A percentile compares a stretch with the other conserved stretches of the same genome.
These are phyloP conservation scores for Esox niger DNA, from an alignment of 2,113 vertebrate genomes.

Conservation along the genomic window DNA sequence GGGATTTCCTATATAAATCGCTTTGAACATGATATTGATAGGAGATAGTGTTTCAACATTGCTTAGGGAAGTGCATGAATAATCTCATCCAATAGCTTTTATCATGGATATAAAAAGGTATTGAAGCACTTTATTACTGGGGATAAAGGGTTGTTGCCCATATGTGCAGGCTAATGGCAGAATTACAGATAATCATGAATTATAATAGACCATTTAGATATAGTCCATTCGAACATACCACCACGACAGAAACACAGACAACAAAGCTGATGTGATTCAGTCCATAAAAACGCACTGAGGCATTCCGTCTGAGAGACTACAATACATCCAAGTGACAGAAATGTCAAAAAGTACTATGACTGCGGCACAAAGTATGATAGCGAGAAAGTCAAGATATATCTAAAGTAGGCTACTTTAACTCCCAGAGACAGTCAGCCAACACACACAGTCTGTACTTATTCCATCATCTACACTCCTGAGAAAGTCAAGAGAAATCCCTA, in stretches of 20 bases:
- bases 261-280: background rate
- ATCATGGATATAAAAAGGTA: background rate
- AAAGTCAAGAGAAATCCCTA: slow-evolving; percentile 32
- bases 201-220: background rate
- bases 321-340: background rate
- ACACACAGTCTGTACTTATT: slow-evolving; percentile 1
- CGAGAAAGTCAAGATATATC: background rate
- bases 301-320: slow-evolving; percentile 3
- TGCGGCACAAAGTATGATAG: background rate
- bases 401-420: background rate
- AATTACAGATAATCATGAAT: background rate
- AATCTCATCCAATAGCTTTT: background rate
- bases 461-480: slow-evolving; percentile 10
- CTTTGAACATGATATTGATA: background rate
- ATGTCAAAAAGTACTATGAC: background rate
- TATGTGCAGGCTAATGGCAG: background rate
- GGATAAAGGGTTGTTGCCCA: too few species aligned
- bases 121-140: background rate
- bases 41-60: background rate
- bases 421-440: background rate
- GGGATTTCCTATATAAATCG: background rate
- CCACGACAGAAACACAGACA: background rate
- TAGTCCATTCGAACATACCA: background rate
- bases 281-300: background rate
- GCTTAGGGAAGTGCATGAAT: background rate